These are phyloP conservation scores for Parapristionchus giblindavisi DNA, from an alignment of 2,888 invertebrate species.

Conservation along the genomic window DNA sequence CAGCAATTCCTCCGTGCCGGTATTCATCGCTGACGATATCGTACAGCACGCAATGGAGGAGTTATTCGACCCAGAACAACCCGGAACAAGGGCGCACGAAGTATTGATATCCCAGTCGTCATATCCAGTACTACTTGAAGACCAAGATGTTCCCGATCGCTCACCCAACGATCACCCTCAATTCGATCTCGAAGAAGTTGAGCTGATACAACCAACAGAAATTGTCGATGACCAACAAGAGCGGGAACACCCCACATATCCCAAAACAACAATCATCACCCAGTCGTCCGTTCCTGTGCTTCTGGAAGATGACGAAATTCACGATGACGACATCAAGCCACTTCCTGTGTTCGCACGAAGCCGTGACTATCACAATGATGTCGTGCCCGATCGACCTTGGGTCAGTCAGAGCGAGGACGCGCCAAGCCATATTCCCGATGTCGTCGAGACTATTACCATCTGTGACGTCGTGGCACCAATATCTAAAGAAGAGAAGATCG, in stretches of 20 bases:
- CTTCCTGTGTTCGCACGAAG: constrained; percentile 21
- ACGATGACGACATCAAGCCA: background rate
- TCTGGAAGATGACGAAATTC: constrained; percentile 8
- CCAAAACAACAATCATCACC: constrained; percentile 3
- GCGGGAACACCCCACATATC: constrained; percentile 7
- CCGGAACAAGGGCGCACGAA: no score
- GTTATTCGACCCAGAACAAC: background rate
- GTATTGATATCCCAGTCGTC: constrained; percentile 18
- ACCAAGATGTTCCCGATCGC: no score
- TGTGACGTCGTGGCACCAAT: no score
- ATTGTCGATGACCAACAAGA: no score
- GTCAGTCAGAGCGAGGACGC: constrained; percentile 18
- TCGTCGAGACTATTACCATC: no score
- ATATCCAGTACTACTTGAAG: background rate
- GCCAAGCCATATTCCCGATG: background rate
- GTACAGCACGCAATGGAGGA: background rate
- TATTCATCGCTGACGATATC: constrained; percentile 1
- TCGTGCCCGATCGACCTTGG: constrained; percentile 11
- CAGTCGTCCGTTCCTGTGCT: no score
- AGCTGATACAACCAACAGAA: no score
- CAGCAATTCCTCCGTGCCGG: constrained; percentile 8
- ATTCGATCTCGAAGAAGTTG: no score
- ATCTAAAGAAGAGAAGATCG: no score
- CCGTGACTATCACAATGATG: no score
- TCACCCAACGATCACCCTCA: no score